These are phyloP conservation scores for Drosophila hydei DNA, from an alignment of 1,140 invertebrate genomes.

Conservation along the genomic window DNA sequence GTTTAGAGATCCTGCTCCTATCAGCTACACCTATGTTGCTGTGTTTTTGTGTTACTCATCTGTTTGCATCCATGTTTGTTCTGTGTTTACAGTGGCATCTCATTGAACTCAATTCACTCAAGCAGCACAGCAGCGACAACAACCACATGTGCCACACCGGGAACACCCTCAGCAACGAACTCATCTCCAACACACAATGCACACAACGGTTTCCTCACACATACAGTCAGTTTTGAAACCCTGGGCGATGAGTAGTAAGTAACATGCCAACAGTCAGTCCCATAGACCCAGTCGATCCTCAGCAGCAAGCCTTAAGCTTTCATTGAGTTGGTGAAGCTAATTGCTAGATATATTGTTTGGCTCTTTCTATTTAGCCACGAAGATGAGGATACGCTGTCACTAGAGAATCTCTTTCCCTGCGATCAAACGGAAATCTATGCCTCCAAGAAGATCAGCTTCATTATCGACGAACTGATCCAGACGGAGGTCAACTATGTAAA, in stretches of 20 bases:
- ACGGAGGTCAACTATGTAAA: slow-evolving; percentile 82
- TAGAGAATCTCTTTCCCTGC: slow-evolving; percentile 82
- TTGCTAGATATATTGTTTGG: not conserved
- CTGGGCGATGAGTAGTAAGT: slow-evolving; percentile 83
- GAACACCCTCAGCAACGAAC: slow-evolving; percentile 35
- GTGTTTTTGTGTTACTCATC: slow-evolving; percentile 12
- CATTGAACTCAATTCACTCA: slow-evolving; percentile 61
- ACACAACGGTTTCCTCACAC: slow-evolving; percentile 70
- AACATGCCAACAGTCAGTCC: slow-evolving; percentile 1
- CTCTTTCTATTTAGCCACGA: slow-evolving; percentile 60
- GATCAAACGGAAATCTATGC: slow-evolving; percentile 82
- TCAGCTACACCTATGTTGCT: slow-evolving; percentile 6
- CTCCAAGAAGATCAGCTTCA: slow-evolving; percentile 79
- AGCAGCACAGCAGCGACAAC: slow-evolving; percentile 20
- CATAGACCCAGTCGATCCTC: not conserved
- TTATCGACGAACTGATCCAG: slow-evolving; percentile 79
- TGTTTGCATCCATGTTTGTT: slow-evolving; percentile 30
- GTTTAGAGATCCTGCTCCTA: not conserved
- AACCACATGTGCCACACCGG: slow-evolving; percentile 22
- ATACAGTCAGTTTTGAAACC: slow-evolving; percentile 73
- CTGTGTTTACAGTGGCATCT: slow-evolving; percentile 68
- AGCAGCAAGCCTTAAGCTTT: not conserved
- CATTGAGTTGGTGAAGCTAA: too few relatives aligned
- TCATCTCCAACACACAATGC: slow-evolving; percentile 59
- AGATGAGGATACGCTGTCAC: slow-evolving; percentile 77